Conservation (phyloP, 2,797 vertebrate species). For the Pitangus sulphuratus region DNA sequence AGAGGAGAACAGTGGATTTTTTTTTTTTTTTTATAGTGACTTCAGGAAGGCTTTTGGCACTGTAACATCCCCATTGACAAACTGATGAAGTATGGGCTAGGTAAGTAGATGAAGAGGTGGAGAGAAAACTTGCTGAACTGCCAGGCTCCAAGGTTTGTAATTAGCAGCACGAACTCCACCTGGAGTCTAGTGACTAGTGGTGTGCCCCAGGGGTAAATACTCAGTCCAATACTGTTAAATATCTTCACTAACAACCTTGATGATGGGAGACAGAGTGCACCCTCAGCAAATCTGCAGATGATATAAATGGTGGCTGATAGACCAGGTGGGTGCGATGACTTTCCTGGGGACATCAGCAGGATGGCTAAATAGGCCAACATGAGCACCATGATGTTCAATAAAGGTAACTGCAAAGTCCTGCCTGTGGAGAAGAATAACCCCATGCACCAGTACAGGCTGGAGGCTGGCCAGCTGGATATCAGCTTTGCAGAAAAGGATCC, state of each 20-base stretch:
- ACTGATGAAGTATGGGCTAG: neutral
- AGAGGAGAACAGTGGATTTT: neutral
- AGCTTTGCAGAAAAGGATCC: neutral
- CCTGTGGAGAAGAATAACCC: neutral
- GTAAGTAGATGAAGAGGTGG: neutral
- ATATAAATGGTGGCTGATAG: accelerated
- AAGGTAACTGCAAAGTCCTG: neutral
- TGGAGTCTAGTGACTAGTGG: neutral
- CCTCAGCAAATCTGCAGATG: neutral
- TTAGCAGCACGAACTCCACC: neutral
- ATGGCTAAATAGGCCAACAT: neutral
- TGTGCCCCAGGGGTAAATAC: neutral
- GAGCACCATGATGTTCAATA: neutral
- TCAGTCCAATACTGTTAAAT: neutral
- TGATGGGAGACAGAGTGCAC: neutral
- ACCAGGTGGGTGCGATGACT: neutral
- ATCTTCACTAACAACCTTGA: neutral
- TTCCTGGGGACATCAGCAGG: neutral
- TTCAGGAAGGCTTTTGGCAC: neutral
- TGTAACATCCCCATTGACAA: neutral
- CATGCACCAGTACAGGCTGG: neutral
- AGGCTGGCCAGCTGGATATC: neutral
- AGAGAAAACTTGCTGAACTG: neutral
- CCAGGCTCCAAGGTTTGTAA: neutral
- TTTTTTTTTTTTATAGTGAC: neutral